phyloP scores from a whole-genome alignment of 2,113 vertebrate genomes.

The Kryptolebias marmoratus region DNA sequence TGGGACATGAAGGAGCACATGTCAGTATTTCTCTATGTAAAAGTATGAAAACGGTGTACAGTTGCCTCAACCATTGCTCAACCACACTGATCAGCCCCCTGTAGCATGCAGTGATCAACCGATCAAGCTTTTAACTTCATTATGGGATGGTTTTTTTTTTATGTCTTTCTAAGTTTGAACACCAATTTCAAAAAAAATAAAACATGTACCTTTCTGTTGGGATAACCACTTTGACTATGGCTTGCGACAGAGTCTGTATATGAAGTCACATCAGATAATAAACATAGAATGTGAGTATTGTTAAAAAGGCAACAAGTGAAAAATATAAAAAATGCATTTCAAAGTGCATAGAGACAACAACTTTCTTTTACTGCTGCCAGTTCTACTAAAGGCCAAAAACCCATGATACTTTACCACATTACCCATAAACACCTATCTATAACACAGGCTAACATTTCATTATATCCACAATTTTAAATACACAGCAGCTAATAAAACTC shows the following conservation, averaged over 20 bases:
- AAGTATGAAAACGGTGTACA: constrained; percentile 43
- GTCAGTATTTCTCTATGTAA: constrained; percentile 32
- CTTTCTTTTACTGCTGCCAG: constrained; percentile 85
- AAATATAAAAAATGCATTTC: constrained; percentile 96
- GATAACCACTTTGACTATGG: constrained; percentile 99
- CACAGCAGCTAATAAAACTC: constrained; percentile 22
- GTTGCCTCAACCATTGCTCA: constrained; percentile 92
- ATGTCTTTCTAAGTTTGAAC: constrained; percentile 96
- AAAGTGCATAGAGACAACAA: constrained; percentile 88
- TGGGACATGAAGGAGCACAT: constrained; percentile 39
- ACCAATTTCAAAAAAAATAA: constrained; percentile 98
- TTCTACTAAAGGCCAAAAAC: constrained; percentile 77
- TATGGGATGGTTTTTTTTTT: constrained; percentile 90
- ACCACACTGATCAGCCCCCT: constrained; percentile 86
- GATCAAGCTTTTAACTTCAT: constrained; percentile 81
- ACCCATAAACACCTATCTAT: constrained; percentile 46
- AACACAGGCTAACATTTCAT: constrained; percentile 54
- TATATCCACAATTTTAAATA: constrained; percentile 45
- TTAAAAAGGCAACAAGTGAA: constrained; percentile 99
- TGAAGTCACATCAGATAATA: constrained; percentile 99
- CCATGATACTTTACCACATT: constrained; percentile 45
- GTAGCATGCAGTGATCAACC: constrained; percentile 82
- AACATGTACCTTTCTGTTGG: constrained; percentile 99
- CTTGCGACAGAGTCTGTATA: constrained; percentile 99
- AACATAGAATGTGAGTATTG: constrained; percentile 99